phyloP scores from a whole-genome alignment of 2,113 vertebrate genomes.

The Girardinichthys multiradiatus region DNA sequence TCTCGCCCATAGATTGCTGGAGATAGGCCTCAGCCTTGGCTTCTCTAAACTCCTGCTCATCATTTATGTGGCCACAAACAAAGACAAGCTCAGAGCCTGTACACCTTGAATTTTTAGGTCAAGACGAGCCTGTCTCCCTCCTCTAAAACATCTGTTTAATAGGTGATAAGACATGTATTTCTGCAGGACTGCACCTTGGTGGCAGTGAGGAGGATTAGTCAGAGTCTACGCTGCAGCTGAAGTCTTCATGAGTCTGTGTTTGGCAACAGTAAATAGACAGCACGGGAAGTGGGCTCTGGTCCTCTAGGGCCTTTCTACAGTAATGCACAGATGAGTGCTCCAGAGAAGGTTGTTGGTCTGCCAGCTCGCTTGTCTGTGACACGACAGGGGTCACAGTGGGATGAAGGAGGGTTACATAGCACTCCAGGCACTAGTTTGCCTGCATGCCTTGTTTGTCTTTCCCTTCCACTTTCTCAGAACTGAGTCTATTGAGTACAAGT shows the following conservation, averaged over 20 bases:
- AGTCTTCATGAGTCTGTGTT: conserved; percentile 23
- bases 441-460: conserved; percentile 3
- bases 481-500: conserved; percentile 9
- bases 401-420: conserved; percentile 36
- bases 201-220: conserved; percentile 13
- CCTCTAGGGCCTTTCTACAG: conserved; percentile 47
- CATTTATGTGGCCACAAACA: background rate
- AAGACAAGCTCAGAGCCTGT: background rate
- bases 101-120: background rate
- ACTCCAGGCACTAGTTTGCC: conserved; percentile 31
- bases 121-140: background rate
- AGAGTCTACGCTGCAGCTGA: conserved; percentile 10
- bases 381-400: conserved; percentile 23
- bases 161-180: background rate
- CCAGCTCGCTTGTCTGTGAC: conserved; percentile 37
- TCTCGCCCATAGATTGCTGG: too few relatives aligned
- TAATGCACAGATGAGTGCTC: conserved; percentile 54
- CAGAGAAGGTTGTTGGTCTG: conserved; percentile 36
- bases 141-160: background rate
- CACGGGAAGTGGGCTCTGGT: conserved; percentile 26
- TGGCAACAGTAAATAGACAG: conserved; percentile 47
- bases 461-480: conserved; percentile 24
- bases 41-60: background rate
- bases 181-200: conserved; percentile 4
- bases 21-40: background rate